Evolutionary conservation across 2,113 vertebrate species (phyloP).

Genomic region (Gobio gobio): DNA sequence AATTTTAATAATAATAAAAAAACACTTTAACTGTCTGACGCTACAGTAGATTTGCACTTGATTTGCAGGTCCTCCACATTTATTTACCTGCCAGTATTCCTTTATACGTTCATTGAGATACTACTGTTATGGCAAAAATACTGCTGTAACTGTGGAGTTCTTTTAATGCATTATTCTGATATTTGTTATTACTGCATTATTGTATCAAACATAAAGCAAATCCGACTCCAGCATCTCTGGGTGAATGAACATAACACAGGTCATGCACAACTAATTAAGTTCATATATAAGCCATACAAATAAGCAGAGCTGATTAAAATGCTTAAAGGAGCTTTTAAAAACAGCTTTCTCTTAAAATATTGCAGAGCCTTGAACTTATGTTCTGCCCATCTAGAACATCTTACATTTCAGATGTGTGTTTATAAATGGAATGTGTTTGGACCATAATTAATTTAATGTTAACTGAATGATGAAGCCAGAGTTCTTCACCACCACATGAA

Average conservation of each 20-base stretch:
- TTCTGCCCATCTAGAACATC: neutral
- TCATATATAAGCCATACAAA: neutral
- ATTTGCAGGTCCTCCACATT: neutral
- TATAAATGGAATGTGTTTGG: neutral
- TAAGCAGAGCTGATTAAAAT: neutral
- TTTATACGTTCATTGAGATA: neutral
- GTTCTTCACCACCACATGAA: neutral
- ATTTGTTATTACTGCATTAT: neutral
- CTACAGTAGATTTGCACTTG: neutral
- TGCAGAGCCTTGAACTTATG: neutral
- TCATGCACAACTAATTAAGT: slow-evolving; percentile 9
- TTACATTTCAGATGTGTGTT: neutral
- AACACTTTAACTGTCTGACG: neutral
- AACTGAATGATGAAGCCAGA: neutral
- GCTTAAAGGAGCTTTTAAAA: slow-evolving; percentile 10
- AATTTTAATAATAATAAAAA: neutral
- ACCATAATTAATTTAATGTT: neutral
- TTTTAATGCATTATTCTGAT: neutral
- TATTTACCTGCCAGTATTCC: neutral
- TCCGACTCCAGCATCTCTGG: neutral
- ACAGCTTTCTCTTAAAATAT: neutral
- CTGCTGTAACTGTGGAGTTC: neutral
- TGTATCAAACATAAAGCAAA: neutral
- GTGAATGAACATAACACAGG: neutral
- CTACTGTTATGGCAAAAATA: neutral